Evolutionary conservation across 2,797 vertebrate species (phyloP).

Genomic region (Tadarida brasiliensis): DNA sequence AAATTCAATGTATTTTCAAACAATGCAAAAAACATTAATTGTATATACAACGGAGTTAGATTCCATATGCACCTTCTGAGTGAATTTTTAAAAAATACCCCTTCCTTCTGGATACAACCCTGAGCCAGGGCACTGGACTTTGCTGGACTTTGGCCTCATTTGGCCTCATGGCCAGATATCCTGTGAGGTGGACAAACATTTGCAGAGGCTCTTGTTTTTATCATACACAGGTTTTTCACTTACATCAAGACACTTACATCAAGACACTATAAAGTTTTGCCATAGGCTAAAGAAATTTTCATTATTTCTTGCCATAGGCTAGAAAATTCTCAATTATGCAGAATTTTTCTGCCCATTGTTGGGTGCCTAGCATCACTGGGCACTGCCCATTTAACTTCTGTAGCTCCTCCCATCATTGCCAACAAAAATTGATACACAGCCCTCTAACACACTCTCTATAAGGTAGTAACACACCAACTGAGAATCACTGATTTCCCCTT

Average conservation of each 20-base stretch:
- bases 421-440: not conserved
- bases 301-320: not conserved
- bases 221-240: not conserved
- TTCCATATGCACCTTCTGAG: not conserved
- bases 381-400: not conserved
- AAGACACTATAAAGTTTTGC: not conserved
- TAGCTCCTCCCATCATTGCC: not conserved
- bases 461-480: no score
- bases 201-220: not conserved
- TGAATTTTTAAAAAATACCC: not conserved
- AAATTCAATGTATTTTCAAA: conserved; percentile 12
- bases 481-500: not conserved
- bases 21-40: not conserved
- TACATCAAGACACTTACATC: not conserved
- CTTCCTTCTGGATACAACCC: not conserved
- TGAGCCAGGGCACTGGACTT: not conserved
- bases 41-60: not conserved
- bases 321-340: not conserved
- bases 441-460: not conserved
- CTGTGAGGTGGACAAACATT: not conserved
- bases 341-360: not conserved
- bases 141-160: not conserved
- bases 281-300: not conserved
- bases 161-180: not conserved
- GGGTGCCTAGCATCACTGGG: not conserved